Conservation (phyloP, 2,888 invertebrate species). For the Acrocyrtus sp. region DNA sequence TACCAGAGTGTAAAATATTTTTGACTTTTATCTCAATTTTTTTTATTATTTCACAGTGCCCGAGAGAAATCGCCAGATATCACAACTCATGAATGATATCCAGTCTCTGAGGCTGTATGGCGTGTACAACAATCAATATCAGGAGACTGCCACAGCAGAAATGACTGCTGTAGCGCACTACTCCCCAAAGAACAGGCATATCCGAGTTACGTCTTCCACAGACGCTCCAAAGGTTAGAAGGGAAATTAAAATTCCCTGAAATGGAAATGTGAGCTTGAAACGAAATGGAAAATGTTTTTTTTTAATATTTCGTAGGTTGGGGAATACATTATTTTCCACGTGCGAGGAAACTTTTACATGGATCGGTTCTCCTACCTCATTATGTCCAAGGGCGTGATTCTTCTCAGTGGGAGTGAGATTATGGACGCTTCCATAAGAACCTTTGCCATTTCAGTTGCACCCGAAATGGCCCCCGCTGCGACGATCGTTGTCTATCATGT, state of each 20-base stretch:
- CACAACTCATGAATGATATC: constrained; percentile 75
- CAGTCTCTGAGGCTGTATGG: constrained; percentile 77
- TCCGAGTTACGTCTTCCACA: constrained; percentile 88
- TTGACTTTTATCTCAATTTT: not conserved
- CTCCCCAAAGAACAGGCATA: constrained; percentile 83
- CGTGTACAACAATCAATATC: constrained; percentile 68
- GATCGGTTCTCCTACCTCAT: constrained; percentile 91
- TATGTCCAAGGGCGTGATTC: constrained; percentile 90
- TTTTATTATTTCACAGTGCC: constrained; percentile 41
- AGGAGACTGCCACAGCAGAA: constrained; percentile 76
- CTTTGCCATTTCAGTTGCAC: constrained; percentile 82
- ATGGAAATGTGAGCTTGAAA: not conserved
- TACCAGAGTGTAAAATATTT: constrained; percentile 1
- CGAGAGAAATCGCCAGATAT: constrained; percentile 70
- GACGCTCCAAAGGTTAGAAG: constrained; percentile 75
- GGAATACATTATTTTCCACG: constrained; percentile 93
- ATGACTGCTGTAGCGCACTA: constrained; percentile 80
- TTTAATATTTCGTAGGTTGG: constrained; percentile 75
- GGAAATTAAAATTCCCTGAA: not conserved
- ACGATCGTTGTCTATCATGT: constrained; percentile 91
- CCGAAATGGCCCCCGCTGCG: constrained; percentile 93
- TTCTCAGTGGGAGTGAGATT: constrained; percentile 84
- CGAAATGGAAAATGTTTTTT: constrained; percentile 8
- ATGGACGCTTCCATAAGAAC: constrained; percentile 83
- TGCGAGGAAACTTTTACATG: constrained; percentile 89